Evolutionary conservation across 2,113 vertebrate genomes (phyloP).

Genomic region (Dolichotis patagonum): DNA sequence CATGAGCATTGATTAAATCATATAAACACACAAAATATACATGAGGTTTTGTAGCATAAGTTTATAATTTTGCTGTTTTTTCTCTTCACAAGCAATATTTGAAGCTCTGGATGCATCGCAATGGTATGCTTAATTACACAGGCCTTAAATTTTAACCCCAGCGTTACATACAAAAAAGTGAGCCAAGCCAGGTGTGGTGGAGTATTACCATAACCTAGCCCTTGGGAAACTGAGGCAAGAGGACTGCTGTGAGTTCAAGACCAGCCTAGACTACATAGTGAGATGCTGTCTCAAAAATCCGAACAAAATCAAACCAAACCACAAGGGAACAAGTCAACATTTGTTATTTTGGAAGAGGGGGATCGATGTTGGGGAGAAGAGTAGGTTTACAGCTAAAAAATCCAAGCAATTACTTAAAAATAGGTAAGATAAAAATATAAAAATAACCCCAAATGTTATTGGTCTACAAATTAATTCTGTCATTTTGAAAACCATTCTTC

Average conservation of each 20-base stretch:
- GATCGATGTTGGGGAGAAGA: neutral
- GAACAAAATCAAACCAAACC: neutral
- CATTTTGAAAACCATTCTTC: neutral
- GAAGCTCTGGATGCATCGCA: neutral
- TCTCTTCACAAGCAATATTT: neutral
- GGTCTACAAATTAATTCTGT: neutral
- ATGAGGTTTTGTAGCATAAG: neutral
- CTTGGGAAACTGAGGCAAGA: neutral
- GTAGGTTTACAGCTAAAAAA: neutral
- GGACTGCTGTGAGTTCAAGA: neutral
- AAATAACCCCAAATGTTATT: neutral
- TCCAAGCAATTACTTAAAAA: neutral
- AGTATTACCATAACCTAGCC: neutral
- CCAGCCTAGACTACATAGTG: neutral
- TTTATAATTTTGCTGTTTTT: slow-evolving; percentile 15
- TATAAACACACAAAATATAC: neutral
- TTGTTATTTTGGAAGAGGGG: neutral
- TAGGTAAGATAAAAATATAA: neutral
- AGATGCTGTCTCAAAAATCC: neutral
- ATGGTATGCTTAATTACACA: neutral
- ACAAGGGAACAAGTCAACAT: neutral
- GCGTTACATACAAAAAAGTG: neutral
- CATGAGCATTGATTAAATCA: neutral
- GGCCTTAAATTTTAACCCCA: neutral
- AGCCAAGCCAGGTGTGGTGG: neutral